Conservation (phyloP, 2,888 invertebrate species). For the Chouioia cunea region DNA sequence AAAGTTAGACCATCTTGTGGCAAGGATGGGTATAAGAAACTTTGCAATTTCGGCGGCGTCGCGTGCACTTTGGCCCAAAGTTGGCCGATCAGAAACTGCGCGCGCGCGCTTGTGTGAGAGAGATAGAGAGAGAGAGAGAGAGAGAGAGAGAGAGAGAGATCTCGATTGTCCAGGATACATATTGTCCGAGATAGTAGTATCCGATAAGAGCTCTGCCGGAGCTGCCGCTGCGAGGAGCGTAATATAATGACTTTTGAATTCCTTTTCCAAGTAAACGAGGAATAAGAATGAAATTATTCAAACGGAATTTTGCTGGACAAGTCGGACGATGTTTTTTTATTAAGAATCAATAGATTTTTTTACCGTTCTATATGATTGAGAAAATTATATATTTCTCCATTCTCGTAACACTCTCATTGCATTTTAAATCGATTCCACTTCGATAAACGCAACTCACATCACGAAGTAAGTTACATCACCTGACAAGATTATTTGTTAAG, state of each 20-base stretch:
- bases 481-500: too few species aligned
- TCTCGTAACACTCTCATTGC: too few species aligned
- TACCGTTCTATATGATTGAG: too few species aligned
- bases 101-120: neutral
- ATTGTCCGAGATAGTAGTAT: conserved; percentile 39
- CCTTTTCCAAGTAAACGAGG: conserved; percentile 55
- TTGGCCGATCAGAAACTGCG: conserved; percentile 37
- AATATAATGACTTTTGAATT: conserved; percentile 46
- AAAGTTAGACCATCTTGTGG: conserved; percentile 62
- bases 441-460: too few species aligned
- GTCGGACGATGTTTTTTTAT: too few species aligned
- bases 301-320: conserved; percentile 50
- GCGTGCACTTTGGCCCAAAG: conserved; percentile 36
- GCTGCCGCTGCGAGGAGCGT: neutral
- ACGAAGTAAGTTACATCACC: too few species aligned
- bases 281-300: conserved; percentile 46
- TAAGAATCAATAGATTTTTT: too few species aligned
- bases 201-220: conserved; percentile 19
- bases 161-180: conserved; percentile 41
- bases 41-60: conserved; percentile 8
- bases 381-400: too few species aligned
- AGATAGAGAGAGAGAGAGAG: too few species aligned
- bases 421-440: too few species aligned
- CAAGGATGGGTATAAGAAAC: neutral
- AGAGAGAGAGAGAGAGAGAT: conserved; percentile 7